These are phyloP conservation scores for Cebus imitator DNA, from an alignment of 2,113 vertebrate species.

Conservation along the genomic window DNA sequence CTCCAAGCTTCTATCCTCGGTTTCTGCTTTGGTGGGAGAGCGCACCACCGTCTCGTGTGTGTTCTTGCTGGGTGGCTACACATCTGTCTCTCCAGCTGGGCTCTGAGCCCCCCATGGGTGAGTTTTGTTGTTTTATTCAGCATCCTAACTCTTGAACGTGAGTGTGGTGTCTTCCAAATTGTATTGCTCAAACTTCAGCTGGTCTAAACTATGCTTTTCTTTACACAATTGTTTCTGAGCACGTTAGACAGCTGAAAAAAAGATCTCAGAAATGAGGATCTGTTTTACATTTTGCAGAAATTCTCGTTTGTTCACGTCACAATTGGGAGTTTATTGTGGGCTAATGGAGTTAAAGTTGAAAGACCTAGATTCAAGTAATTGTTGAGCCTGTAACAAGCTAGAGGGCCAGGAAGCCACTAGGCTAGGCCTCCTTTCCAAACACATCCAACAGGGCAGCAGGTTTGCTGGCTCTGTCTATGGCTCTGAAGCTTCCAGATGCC, in stretches of 20 bases:
- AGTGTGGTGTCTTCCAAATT: background rate
- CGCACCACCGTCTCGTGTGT: fast-evolving
- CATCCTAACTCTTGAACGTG: background rate
- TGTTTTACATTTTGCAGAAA: constrained; percentile 16
- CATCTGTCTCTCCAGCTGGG: background rate
- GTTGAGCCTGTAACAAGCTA: background rate
- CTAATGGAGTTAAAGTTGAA: background rate
- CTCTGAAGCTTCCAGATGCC: fast-evolving
- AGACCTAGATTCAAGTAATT: background rate
- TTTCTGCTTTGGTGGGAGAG: background rate
- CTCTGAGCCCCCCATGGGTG: background rate
- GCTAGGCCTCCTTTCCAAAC: background rate
- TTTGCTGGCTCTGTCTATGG: background rate
- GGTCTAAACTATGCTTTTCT: background rate
- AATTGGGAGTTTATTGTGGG: background rate
- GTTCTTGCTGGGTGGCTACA: background rate
- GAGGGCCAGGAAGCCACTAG: background rate
- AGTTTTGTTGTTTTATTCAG: background rate
- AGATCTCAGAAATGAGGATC: background rate
- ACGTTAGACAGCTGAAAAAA: background rate
- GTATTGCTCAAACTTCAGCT: background rate
- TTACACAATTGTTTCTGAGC: background rate
- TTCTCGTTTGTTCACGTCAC: background rate
- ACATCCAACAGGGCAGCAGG: background rate
- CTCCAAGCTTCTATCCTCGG: background rate